Conservation (phyloP, 2,113 vertebrate species). For the Corythornis vintsioides region DNA sequence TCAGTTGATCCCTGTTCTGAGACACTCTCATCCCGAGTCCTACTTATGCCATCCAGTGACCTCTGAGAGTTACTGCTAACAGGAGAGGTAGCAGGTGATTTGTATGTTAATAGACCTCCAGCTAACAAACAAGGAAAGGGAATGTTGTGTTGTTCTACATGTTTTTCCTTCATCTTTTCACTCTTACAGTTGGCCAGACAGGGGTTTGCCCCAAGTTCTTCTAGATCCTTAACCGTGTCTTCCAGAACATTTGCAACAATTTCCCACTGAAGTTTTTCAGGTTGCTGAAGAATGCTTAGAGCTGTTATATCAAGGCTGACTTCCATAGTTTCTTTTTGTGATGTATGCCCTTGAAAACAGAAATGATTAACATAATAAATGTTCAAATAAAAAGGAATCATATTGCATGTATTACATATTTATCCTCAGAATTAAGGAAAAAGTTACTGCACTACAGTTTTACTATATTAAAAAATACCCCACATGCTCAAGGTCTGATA, state of each 20-base stretch:
- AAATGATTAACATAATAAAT: background rate
- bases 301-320: conserved; percentile 93
- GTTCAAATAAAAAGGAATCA: background rate
- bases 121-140: conserved; percentile 97
- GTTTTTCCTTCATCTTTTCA: conserved; percentile 94
- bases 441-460: background rate
- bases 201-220: conserved; percentile 95
- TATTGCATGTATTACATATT: background rate
- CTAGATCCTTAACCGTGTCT: conserved; percentile 97
- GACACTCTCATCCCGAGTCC: conserved; percentile 91
- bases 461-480: background rate
- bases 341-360: conserved; percentile 85
- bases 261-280: conserved; percentile 98
- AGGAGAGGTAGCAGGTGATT: conserved; percentile 88
- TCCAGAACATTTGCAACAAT: conserved; percentile 97
- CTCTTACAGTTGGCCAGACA: conserved; percentile 87
- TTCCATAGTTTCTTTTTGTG: conserved; percentile 95
- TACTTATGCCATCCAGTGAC: conserved; percentile 87
- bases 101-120: conserved; percentile 94
- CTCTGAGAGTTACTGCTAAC: conserved; percentile 84
- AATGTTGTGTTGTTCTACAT: conserved; percentile 96
- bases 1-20: conserved; percentile 94
- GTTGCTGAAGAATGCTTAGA: conserved; percentile 95
- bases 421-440: background rate
- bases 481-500: background rate